phyloP scores from a whole-genome alignment of 2,797 vertebrate species.

The Coilia nasus region DNA sequence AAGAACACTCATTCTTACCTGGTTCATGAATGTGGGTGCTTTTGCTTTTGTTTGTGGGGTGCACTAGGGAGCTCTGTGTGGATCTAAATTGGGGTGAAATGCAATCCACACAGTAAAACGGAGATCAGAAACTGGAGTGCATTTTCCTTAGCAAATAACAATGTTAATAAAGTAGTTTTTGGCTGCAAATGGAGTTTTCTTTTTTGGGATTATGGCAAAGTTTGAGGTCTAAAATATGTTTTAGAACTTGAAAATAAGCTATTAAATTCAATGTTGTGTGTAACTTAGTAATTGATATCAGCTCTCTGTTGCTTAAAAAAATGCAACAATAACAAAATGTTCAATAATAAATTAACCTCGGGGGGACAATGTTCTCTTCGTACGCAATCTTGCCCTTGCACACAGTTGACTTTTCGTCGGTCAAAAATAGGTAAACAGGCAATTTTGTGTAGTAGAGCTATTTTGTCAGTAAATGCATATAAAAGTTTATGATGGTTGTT shows the following conservation, averaged over 20 bases:
- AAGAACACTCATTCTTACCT: constrained; percentile 23
- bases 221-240: constrained; percentile 73
- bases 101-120: constrained; percentile 38
- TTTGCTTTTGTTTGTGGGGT: constrained; percentile 43
- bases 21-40: constrained; percentile 7
- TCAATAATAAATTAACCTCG: constrained; percentile 42
- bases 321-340: constrained; percentile 33
- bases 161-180: constrained; percentile 44
- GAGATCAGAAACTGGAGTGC: constrained; percentile 39
- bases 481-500: constrained; percentile 85
- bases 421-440: constrained; percentile 65
- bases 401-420: constrained; percentile 35
- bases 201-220: constrained; percentile 64
- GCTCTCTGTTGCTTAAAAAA: constrained; percentile 72
- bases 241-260: constrained; percentile 75
- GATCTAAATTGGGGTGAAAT: constrained; percentile 46
- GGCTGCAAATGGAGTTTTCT: constrained; percentile 65
- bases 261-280: constrained; percentile 86
- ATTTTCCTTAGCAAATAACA: constrained; percentile 45
- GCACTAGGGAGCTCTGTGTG: constrained; percentile 33
- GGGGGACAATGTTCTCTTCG: constrained; percentile 36
- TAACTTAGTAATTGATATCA: constrained; percentile 84
- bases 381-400: constrained; percentile 29
- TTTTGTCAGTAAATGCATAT: constrained; percentile 71
- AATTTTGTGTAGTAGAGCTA: constrained; percentile 67